A percentile compares a stretch with the other conserved stretches of the same genome.
Evolutionary conservation across 2,113 vertebrate species (phyloP).

Genomic region (Prionailurus viverrinus): DNA sequence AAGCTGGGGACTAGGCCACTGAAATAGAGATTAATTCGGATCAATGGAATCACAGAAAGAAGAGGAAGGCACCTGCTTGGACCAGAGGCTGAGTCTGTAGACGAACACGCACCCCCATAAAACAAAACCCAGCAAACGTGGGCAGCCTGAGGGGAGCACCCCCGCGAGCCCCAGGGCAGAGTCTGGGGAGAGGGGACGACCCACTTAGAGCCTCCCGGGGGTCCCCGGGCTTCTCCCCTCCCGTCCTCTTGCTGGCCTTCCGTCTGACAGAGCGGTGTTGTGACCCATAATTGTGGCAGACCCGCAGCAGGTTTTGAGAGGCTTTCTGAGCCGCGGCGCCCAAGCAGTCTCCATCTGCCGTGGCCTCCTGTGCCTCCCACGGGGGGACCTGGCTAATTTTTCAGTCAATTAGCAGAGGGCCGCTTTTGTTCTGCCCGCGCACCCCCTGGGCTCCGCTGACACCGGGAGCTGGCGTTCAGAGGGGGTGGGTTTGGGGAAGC

Average conservation of each 20-base stretch:
- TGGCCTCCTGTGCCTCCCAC: constrained; percentile 91
- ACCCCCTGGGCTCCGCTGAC: constrained; percentile 93
- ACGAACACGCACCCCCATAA: neutral
- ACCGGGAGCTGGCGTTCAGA: constrained; percentile 86
- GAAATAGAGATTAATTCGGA: constrained; percentile 43
- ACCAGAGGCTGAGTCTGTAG: constrained; percentile 46
- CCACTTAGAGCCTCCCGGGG: neutral
- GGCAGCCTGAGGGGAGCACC: neutral
- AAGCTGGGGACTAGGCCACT: neutral
- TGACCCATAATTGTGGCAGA: constrained; percentile 94
- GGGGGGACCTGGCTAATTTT: constrained; percentile 96
- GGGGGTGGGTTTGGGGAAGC: constrained; percentile 89
- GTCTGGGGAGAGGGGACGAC: neutral
- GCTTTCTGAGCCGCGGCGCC: constrained; percentile 90
- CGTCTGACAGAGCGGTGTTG: constrained; percentile 93
- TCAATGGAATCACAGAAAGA: constrained; percentile 34
- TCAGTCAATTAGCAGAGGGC: constrained; percentile 99
- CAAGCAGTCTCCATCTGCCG: constrained; percentile 95
- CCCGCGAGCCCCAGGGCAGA: constrained; percentile 1
- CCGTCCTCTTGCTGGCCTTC: constrained; percentile 83
- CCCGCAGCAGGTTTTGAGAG: constrained; percentile 93
- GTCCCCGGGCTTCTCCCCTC: too few species aligned
- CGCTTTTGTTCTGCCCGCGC: constrained; percentile 94
- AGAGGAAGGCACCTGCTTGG: neutral
- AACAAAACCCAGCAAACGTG: too few species aligned